Base-by-base conservation (phyloP, 2,113 vertebrate genomes). In the Calonectris borealis region DNA sequence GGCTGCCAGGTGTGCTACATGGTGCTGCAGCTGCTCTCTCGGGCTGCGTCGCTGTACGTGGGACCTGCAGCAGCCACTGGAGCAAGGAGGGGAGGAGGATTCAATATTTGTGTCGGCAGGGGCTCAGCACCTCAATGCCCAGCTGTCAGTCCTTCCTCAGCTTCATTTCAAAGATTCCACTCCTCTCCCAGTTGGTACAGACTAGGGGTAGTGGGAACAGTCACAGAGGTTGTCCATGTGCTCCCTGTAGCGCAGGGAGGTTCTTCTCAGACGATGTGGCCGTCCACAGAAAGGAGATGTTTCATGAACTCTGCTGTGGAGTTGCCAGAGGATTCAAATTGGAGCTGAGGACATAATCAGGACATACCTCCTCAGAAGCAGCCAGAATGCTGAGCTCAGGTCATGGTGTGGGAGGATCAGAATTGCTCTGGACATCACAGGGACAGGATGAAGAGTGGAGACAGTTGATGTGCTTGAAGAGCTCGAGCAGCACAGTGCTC, bases 1-100 rank as follows among this genome's bases (percentile, higher is more conserved):
- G 62, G 58, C 42, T 93, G 71, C 52, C 0, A 0, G 3, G 13
- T 19, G 44, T 61, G 49, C 29, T 51, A 27, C 6, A 44, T 0
- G 5, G n/a, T 72, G 75, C 52, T 81, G 49, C 62, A 61, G 71
- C 44, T 2, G 4, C 49, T 31, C 46, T 19, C 54, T 60, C 0
- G 0, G 26, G 51, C 34, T 89, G 77, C 42, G 38, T 32, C 3
- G 3, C 60, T 42, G 10, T 12, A 36, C 3, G 5, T 13, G 52
- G n/a, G 79, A 71, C 48, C 29, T 60, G 18, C 38, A 54, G 84
- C 44, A 5, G 1, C 27, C 55, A n/a, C 13, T 8, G 32, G 38
- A 94, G 49, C 40, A 77, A 73, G 62, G 32, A 64, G 12, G 27
- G 40, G 44, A 76, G 65, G 22, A 80, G 11, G 44, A 76, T 65